Evolutionary conservation across 2,888 invertebrate species (phyloP).

Genomic region (Polydrusus pterygomalis): DNA sequence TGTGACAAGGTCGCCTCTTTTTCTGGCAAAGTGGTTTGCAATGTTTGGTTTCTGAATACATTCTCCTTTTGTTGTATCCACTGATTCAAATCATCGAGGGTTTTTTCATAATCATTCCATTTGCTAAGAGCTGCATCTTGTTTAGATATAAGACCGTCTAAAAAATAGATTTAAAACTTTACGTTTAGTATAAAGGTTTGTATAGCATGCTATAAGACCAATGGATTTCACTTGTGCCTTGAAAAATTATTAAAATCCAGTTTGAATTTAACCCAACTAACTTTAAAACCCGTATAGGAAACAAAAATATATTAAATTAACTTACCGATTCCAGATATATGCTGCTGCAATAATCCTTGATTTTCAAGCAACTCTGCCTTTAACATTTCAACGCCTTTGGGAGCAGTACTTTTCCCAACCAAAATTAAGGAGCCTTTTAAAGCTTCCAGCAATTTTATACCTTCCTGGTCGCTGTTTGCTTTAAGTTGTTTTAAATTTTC

Average conservation of each 20-base stretch:
- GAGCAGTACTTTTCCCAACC: conserved; percentile 87
- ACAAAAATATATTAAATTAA: not conserved
- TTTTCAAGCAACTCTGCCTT: conserved; percentile 83
- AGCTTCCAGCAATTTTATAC: conserved; percentile 79
- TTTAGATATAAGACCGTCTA: conserved; percentile 69
- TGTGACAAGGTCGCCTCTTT: conserved; percentile 85
- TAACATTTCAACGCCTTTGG: conserved; percentile 83
- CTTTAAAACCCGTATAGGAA: not conserved
- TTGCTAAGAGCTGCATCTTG: conserved; percentile 84
- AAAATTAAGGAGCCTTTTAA: conserved; percentile 80
- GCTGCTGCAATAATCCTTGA: conserved; percentile 79
- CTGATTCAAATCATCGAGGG: conserved; percentile 85
- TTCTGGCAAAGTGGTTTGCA: conserved; percentile 86
- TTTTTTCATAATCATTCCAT: conserved; percentile 92
- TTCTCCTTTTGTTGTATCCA: conserved; percentile 92
- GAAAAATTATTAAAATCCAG: too few relatives aligned
- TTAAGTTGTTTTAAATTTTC: conserved; percentile 79
- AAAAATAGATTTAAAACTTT: conserved; percentile 15
- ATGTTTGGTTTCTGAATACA: conserved; percentile 88
- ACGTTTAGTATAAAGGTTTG: too few relatives aligned
- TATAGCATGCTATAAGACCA: too few relatives aligned
- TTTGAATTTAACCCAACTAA: too few relatives aligned
- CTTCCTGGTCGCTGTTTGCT: conserved; percentile 78
- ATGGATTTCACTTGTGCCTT: too few relatives aligned
- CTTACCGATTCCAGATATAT: conserved; percentile 78